Evolutionary conservation across 30 jellyfish, hydroid and myxozoan species (phyloP).

Genomic region (Hydractinia symbiolongicarpus): DNA sequence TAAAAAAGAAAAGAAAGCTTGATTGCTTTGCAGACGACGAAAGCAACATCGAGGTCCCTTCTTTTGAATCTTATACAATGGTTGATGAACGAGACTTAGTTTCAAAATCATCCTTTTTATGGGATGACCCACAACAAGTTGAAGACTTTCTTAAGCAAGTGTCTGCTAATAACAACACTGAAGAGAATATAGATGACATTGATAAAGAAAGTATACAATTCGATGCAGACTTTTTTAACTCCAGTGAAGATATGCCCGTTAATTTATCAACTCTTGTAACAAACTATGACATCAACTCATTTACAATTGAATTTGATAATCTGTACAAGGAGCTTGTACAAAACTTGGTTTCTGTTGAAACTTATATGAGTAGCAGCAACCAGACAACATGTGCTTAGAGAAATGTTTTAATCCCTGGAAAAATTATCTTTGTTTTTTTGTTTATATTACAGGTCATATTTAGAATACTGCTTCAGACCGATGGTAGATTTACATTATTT

Average conservation of each 20-base stretch:
- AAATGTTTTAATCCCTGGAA: too few species aligned
- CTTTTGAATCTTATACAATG: slow-evolving; percentile 24
- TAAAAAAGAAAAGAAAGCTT: neutral
- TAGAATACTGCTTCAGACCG: too few species aligned
- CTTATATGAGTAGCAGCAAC: neutral
- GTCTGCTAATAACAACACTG: slow-evolving; percentile 10
- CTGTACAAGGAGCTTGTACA: slow-evolving; percentile 31
- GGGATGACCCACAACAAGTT: slow-evolving; percentile 28
- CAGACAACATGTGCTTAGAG: neutral
- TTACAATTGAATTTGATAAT: slow-evolving; percentile 35
- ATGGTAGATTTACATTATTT: too few species aligned
- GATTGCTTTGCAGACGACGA: neutral
- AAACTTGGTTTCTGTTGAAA: slow-evolving; percentile 26
- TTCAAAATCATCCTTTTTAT: slow-evolving; percentile 23
- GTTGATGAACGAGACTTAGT: slow-evolving; percentile 9
- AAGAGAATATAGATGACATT: neutral
- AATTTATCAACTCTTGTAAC: slow-evolving; percentile 4
- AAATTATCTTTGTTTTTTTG: too few species aligned
- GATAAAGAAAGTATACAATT: neutral
- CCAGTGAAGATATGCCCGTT: neutral
- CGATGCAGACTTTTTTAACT: neutral
- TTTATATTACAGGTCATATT: too few species aligned
- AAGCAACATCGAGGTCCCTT: neutral
- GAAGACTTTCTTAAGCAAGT: slow-evolving; percentile 26
- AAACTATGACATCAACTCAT: slow-evolving; percentile 22